phyloP scores from a whole-genome alignment of 2,797 vertebrate genomes.

The Notolepis coatsorum region DNA sequence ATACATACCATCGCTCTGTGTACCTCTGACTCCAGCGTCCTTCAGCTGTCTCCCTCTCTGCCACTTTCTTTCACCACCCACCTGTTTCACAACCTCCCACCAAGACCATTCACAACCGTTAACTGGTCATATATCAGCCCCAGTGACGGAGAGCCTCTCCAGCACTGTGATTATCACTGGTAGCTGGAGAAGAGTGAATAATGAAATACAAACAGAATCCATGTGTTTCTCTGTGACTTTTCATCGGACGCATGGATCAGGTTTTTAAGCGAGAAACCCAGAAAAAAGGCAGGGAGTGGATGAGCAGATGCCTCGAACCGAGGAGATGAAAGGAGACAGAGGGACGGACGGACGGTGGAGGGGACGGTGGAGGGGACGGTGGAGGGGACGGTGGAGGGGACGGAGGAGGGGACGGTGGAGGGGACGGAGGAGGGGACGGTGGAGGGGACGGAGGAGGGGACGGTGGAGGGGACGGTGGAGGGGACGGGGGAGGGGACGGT shows the following conservation, averaged over 20 bases:
- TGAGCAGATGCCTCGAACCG: conserved; percentile 42
- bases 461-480: conserved; percentile 46
- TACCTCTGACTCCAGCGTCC: conserved; percentile 61
- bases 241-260: conserved; percentile 61
- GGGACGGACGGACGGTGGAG: conserved; percentile 23
- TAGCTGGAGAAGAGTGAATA: conserved; percentile 44
- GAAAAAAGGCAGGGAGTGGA: no score
- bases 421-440: conserved; percentile 38
- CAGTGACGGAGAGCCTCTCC: conserved; percentile 50
- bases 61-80: no score
- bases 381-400: conserved; percentile 43
- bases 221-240: conserved; percentile 47
- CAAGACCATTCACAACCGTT: not conserved
- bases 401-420: conserved; percentile 38
- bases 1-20: no score
- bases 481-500: conserved; percentile 37
- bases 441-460: conserved; percentile 28
- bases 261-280: conserved; percentile 43
- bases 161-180: conserved; percentile 24
- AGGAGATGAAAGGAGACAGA: conserved; percentile 22
- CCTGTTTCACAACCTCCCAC: no score
- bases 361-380: conserved; percentile 38
- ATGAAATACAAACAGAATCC: conserved; percentile 65
- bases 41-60: conserved; percentile 37
- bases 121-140: conserved; percentile 33